phyloP scores from a whole-genome alignment of 2,797 vertebrate genomes.

The Propithecus deckenii region DNA sequence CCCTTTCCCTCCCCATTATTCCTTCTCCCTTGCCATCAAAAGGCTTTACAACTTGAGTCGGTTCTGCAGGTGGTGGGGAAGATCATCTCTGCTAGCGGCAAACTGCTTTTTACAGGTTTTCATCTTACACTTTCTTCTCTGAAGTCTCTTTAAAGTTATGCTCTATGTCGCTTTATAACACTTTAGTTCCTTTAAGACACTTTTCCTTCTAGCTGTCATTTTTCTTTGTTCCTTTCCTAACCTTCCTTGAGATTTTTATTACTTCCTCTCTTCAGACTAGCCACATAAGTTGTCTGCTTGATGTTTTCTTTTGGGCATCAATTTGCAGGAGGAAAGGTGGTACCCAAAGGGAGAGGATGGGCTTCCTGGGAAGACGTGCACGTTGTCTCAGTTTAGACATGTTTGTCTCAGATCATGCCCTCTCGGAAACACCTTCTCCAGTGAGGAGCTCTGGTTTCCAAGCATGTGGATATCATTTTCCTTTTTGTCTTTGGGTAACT shows the following conservation, averaged over 20 bases:
- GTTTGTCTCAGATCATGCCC: background rate
- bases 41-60: background rate
- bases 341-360: rapidly evolving
- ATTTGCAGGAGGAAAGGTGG: background rate
- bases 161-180: background rate
- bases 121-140: background rate
- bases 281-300: background rate
- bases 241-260: background rate
- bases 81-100: rapidly evolving
- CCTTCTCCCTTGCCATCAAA: constrained; percentile 3
- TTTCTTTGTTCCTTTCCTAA: constrained; percentile 9
- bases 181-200: background rate
- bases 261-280: background rate
- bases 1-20: background rate
- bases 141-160: background rate
- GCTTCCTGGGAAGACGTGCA: background rate
- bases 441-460: background rate
- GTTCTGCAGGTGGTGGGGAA: background rate
- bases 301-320: background rate
- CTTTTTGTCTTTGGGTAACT: background rate
- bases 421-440: background rate
- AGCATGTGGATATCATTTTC: background rate
- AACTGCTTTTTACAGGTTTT: background rate
- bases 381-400: background rate
- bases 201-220: background rate